Base-by-base conservation (phyloP, 1,140 invertebrate species). In the Cylas formicarius region DNA sequence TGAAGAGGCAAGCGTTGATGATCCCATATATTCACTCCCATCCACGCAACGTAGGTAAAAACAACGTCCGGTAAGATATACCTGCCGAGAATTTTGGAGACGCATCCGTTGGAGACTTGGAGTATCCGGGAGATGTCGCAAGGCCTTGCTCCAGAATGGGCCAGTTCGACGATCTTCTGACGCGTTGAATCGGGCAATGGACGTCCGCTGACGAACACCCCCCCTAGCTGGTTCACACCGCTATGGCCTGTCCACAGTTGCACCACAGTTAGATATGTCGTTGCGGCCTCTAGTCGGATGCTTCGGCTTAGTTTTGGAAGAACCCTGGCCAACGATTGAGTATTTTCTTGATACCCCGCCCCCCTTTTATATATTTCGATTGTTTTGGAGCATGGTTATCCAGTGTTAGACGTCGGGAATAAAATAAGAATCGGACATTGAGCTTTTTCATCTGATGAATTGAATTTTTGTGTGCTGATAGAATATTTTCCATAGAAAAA, bases 41-140 rank as follows among this genome's bases (percentile, higher is more conserved):
- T n/a, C 19, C 11, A 34, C 11, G 17, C 14, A n/a, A 22, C 23
- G 2, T n/a, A n/a, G 5, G 1, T 8, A 14, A 7, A 35, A 23
- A 29, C n/a, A 24, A 38, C 11, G n/a, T n/a, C n/a, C n/a, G n/a
- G n/a, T n/a, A n/a, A 47, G 35, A 32, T 35, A 44, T 69, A 94
- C 86, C 92, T 90, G 67, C 91, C 90, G 38, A 96, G 78, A 55
- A 97, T 94, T 71, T 93, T 93, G 57, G 88, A 90, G 45, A 93
- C 90, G 67, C 89, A 96, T 55, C 92, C 92, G 68, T 96, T 96
- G 68, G 89, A 94, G 58, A 95, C 91, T 70, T 94, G 91, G 8
- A 96, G 84, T 55, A 97, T 93, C 28, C 95, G 78, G 19, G 92
- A 94, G 63, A 99, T 99, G 71, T 98, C 96, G 71, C 96, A 99